Percentiles rank a stretch among this genome's conserved stretches.
phyloP scores from a whole-genome alignment of 1,140 invertebrate genomes.

The Colletes gigas region DNA sequence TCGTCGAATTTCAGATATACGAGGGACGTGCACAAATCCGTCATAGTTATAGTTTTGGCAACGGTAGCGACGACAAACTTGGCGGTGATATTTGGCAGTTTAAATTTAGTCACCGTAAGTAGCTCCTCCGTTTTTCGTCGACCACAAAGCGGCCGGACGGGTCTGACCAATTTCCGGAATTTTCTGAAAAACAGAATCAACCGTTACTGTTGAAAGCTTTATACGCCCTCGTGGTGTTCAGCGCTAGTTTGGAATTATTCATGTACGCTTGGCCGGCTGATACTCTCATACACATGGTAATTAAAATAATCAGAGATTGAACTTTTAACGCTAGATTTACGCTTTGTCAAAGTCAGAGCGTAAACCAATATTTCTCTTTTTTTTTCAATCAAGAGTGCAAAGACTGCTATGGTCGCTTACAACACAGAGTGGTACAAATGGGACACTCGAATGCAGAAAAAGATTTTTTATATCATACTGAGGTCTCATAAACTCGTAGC shows the following conservation, averaged over 20 bases:
- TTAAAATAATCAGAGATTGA: too few species aligned
- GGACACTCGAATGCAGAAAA: background rate
- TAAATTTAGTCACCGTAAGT: conserved; percentile 65
- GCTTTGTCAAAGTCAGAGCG: background rate
- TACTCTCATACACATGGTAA: conserved; percentile 45
- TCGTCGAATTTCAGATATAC: conserved; percentile 46
- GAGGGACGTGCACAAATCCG: background rate
- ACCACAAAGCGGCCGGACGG: background rate
- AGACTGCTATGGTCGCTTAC: background rate
- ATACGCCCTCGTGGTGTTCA: conserved; percentile 50
- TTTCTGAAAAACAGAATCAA: conserved; percentile 42
- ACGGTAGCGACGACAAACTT: conserved; percentile 46
- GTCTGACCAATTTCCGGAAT: background rate
- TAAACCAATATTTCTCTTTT: background rate
- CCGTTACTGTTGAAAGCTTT: conserved; percentile 50
- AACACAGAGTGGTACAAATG: background rate
- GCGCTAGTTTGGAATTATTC: conserved; percentile 55
- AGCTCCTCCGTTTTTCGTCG: background rate
- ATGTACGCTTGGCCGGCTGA: conserved; percentile 60
- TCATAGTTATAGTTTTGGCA: conserved; percentile 40
- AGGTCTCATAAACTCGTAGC: background rate
- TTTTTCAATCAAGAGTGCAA: background rate
- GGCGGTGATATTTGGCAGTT: conserved; percentile 57
- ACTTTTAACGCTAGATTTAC: background rate
- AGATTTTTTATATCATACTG: background rate